phyloP scores from a whole-genome alignment of 2,113 vertebrate genomes.

The Pelusios castaneus region DNA sequence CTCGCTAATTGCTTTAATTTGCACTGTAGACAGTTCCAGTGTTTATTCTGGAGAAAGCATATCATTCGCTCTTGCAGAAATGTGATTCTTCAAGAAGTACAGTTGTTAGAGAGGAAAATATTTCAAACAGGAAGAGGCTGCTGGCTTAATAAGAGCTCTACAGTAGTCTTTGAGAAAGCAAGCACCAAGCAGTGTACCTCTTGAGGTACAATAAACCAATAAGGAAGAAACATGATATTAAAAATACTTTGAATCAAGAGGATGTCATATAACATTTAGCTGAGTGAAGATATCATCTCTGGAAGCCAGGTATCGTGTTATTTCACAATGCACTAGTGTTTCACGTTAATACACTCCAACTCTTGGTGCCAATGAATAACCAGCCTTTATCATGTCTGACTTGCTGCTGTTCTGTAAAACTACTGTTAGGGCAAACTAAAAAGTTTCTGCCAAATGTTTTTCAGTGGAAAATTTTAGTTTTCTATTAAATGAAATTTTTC shows the following conservation, averaged over 20 bases:
- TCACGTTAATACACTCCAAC: not conserved
- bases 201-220: not conserved
- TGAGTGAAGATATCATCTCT: not conserved
- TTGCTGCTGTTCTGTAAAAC: not conserved
- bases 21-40: not conserved
- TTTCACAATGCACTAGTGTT: not conserved
- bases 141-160: no score
- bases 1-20: not conserved
- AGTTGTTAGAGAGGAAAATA: accelerated
- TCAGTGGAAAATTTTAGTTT: not conserved
- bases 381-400: not conserved
- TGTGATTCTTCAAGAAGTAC: not conserved
- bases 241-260: not conserved
- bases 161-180: not conserved
- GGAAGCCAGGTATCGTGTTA: not conserved
- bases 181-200: not conserved
- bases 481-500: no score
- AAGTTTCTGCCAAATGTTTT: accelerated
- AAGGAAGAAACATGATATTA: accelerated
- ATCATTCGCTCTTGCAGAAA: not conserved
- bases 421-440: not conserved
- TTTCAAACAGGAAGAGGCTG: not conserved
- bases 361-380: not conserved
- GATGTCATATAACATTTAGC: not conserved
- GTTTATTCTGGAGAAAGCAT: not conserved